Percentiles rank a stretch among this genome's conserved stretches.
Evolutionary conservation across 2,888 invertebrate species (phyloP).

Genomic region (Dasypolia templi): DNA sequence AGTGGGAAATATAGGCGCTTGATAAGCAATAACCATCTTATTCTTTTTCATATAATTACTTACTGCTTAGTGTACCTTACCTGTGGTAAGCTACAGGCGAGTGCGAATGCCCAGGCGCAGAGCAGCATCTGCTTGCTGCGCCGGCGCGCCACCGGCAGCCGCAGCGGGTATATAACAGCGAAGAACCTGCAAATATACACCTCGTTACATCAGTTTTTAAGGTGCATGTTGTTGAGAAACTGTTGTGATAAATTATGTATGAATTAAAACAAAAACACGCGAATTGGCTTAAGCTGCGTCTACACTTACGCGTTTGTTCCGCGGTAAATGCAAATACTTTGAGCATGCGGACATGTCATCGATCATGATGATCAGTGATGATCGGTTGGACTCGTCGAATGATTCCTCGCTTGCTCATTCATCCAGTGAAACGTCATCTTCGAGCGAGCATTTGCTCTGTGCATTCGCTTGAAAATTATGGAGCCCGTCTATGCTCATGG

Average conservation of each 20-base stretch:
- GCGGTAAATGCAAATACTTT: too few species aligned
- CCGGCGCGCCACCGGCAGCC: slow-evolving; percentile 91
- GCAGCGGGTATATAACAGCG: slow-evolving; percentile 93
- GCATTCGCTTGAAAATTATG: too few species aligned
- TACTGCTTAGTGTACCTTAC: slow-evolving; percentile 76
- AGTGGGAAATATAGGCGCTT: too few species aligned
- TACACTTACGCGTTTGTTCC: too few species aligned
- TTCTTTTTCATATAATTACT: neutral
- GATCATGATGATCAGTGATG: too few species aligned
- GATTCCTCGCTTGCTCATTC: too few species aligned
- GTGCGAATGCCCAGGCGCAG: slow-evolving; percentile 92
- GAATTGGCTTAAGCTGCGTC: too few species aligned
- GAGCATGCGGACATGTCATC: too few species aligned
- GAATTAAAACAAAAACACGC: neutral
- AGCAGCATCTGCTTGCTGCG: slow-evolving; percentile 93
- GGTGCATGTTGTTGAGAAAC: neutral
- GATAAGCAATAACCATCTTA: neutral
- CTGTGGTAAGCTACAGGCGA: slow-evolving; percentile 93
- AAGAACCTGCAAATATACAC: slow-evolving; percentile 89
- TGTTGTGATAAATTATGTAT: neutral
- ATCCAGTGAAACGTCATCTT: too few species aligned
- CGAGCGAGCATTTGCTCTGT: too few species aligned
- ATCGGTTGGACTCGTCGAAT: too few species aligned
- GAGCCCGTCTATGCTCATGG: too few species aligned
- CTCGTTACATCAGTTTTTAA: slow-evolving; percentile 2